A percentile compares a stretch with the other conserved stretches of the same genome.
Conservation (phyloP, 1,140 invertebrate genomes). For the Drosophila oshimai region DNA sequence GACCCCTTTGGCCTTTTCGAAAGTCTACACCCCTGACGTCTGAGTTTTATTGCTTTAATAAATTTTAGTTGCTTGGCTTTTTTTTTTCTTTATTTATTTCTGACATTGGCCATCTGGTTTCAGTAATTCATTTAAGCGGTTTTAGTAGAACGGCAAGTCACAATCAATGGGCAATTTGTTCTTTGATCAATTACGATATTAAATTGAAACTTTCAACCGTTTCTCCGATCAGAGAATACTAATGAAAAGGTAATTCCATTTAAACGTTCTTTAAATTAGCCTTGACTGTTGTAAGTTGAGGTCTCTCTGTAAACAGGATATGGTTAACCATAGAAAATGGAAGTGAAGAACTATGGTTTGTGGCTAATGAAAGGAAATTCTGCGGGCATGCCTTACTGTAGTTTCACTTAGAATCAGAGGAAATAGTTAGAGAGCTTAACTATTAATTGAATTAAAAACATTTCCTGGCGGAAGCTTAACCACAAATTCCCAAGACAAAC, state of each 20-base stretch:
- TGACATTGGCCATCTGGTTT: conserved; percentile 62
- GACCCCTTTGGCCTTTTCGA: conserved; percentile 64
- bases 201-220: conserved; percentile 28
- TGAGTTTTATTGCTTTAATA: conserved; percentile 34
- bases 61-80: conserved; percentile 31
- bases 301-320: conserved; percentile 49
- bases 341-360: conserved; percentile 41
- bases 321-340: conserved; percentile 31
- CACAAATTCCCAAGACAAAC: background rate
- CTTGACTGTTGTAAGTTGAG: conserved; percentile 19
- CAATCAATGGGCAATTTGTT: conserved; percentile 50
- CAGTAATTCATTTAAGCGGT: conserved; percentile 43
- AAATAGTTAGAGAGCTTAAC: background rate
- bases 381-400: background rate
- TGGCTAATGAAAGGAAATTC: conserved; percentile 47
- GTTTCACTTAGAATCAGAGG: background rate
- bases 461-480: background rate
- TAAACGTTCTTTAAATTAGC: conserved; percentile 52
- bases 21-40: conserved; percentile 44
- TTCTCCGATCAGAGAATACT: conserved; percentile 15
- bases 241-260: conserved; percentile 48
- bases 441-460: background rate
- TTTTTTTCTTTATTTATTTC: conserved; percentile 38
- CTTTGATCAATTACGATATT: conserved; percentile 49
- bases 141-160: conserved; percentile 43